Evolutionary conservation across 1,140 invertebrate species (phyloP).

Genomic region (Musca domestica): DNA sequence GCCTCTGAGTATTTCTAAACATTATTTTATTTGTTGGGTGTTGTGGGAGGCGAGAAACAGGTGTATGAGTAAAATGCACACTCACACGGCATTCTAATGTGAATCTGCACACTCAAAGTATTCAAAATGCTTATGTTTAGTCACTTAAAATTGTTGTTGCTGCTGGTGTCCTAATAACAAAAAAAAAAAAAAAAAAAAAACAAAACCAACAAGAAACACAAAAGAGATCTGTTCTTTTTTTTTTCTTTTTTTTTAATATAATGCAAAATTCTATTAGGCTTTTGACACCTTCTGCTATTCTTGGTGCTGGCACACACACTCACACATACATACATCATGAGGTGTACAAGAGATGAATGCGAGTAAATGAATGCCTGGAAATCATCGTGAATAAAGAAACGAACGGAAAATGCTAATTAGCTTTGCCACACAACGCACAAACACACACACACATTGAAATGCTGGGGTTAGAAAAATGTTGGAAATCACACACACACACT

Average conservation of each 20-base stretch:
- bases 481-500: not conserved
- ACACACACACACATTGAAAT: not conserved
- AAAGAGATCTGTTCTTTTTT: not conserved
- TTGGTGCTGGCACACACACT: not conserved
- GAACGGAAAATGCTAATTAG: conserved; percentile 20
- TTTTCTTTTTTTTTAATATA: not conserved
- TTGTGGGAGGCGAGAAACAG: not conserved
- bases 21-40: not conserved
- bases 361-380: no score
- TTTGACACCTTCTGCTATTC: conserved; percentile 18
- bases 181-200: conserved; percentile 4
- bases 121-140: not conserved
- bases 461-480: not conserved
- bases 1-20: no score
- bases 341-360: not conserved
- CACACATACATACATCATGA: no score
- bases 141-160: conserved; percentile 3
- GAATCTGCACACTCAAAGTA: not conserved
- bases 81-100: not conserved
- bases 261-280: conserved; percentile 11
- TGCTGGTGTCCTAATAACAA: not conserved
- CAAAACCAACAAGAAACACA: not conserved
- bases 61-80: not conserved
- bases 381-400: no score
- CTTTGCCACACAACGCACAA: conserved; percentile 28